phyloP scores from a whole-genome alignment of 2,797 vertebrate species.

The Aulostomus chinensis region DNA sequence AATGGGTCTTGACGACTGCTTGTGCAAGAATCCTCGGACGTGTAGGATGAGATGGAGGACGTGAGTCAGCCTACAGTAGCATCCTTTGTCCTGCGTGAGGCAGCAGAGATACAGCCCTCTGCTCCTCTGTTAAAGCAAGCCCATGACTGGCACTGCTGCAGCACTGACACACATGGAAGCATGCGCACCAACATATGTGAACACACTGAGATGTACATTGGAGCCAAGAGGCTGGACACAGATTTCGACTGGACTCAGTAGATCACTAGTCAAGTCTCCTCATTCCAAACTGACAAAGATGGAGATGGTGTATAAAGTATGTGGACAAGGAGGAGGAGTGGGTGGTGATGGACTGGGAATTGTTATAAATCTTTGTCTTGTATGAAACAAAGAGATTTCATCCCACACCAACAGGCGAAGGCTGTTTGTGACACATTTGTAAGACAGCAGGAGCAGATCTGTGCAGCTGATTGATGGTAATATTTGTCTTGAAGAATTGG shows the following conservation, averaged over 20 bases:
- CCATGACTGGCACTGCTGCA: slow-evolving; percentile 53
- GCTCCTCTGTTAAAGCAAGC: slow-evolving; percentile 11
- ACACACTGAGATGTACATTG: slow-evolving; percentile 3
- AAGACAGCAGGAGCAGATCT: slow-evolving; percentile 35
- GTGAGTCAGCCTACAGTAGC: slow-evolving; percentile 47
- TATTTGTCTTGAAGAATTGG: slow-evolving; percentile 57
- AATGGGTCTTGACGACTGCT: slow-evolving; percentile 50
- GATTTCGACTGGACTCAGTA: slow-evolving; percentile 51
- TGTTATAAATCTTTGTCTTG: slow-evolving; percentile 63
- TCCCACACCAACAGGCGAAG: slow-evolving; percentile 48
- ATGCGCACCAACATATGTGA: slow-evolving; percentile 19
- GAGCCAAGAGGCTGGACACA: slow-evolving; percentile 39
- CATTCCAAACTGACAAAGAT: slow-evolving; percentile 47
- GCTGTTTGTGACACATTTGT: slow-evolving; percentile 46
- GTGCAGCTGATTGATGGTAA: slow-evolving; percentile 58
- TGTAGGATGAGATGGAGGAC: slow-evolving; percentile 29
- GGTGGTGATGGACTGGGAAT: slow-evolving; percentile 44
- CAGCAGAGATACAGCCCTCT: slow-evolving; percentile 79
- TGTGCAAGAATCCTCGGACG: slow-evolving; percentile 49
- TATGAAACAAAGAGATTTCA: slow-evolving; percentile 59
- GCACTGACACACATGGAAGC: slow-evolving; percentile 56
- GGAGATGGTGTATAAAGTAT: slow-evolving; percentile 45
- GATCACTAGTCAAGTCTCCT: slow-evolving; percentile 45
- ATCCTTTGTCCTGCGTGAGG: slow-evolving; percentile 72
- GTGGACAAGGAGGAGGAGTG: slow-evolving; percentile 47